Evolutionary conservation across 2,888 invertebrate genomes (phyloP).

Genomic region (Thereva nobilitata): DNA sequence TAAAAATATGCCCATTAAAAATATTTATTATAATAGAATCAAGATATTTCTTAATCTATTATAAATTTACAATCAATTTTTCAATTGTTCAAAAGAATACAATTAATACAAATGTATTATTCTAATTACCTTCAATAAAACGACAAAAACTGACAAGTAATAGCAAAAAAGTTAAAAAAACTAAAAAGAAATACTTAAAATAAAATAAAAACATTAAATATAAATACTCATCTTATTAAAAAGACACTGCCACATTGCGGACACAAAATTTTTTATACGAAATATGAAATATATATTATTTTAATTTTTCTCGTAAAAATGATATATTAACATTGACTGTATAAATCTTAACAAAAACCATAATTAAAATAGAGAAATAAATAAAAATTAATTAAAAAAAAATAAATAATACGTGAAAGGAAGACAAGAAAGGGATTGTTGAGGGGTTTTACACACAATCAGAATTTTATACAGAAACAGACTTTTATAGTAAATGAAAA

Average conservation of each 20-base stretch:
- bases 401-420: no score
- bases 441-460: no score
- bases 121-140: slow-evolving; percentile 16
- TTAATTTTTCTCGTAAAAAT: neutral
- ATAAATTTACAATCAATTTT: neutral
- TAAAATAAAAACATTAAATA: slow-evolving; percentile 9
- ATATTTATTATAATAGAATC: no score
- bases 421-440: no score
- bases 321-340: no score
- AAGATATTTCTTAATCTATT: no score
- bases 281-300: neutral
- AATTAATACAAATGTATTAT: neutral
- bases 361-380: no score
- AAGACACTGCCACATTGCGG: slow-evolving; percentile 5
- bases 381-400: no score
- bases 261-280: neutral
- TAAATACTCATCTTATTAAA: neutral
- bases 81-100: neutral
- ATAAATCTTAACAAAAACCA: no score
- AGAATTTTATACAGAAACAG: no score
- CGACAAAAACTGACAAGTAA: slow-evolving; percentile 20
- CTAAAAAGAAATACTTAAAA: neutral
- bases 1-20: no score
- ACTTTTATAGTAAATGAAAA: neutral
- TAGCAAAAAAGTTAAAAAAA: neutral